Percentiles rank a stretch among this genome's conserved stretches.
Conservation (phyloP, 2,888 invertebrate genomes). For the Eupithecia abbreviata region DNA sequence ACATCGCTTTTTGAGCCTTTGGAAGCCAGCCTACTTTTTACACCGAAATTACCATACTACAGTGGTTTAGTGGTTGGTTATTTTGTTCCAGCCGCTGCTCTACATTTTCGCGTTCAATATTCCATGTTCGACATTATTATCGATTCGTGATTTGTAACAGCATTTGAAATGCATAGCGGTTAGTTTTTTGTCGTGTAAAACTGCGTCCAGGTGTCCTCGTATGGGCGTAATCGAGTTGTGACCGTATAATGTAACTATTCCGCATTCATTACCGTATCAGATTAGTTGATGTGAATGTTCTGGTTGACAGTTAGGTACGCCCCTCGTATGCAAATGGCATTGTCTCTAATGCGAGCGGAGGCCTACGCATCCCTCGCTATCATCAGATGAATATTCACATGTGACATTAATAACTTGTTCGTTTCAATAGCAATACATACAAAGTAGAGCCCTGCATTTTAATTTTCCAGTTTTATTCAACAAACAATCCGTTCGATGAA, state of each 20-base stretch:
- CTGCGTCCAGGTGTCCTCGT: conserved; percentile 24
- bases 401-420: conserved; percentile 53
- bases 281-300: conserved; percentile 80
- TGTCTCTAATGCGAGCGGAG: conserved; percentile 77
- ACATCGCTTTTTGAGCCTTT: conserved; percentile 70
- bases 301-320: conserved; percentile 79
- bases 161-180: conserved; percentile 19
- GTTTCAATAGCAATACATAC: conserved; percentile 28
- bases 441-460: neutral
- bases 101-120: conserved; percentile 14
- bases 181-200: conserved; percentile 17
- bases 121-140: conserved; percentile 12
- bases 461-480: neutral
- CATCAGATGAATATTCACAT: conserved; percentile 78
- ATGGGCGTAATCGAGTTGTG: conserved; percentile 56
- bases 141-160: conserved; percentile 9
- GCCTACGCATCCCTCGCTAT: conserved; percentile 73
- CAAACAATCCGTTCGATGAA: conserved; percentile 1
- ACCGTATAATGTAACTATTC: conserved; percentile 68
- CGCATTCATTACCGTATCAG: conserved; percentile 67
- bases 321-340: conserved; percentile 80
- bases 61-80: conserved; percentile 25
- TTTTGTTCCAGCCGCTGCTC: conserved; percentile 18
- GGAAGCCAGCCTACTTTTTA: conserved; percentile 62
- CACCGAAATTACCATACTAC: conserved; percentile 62